phyloP scores from a whole-genome alignment of 2,888 invertebrate species.

The Marasmarcha lunaedactyla region DNA sequence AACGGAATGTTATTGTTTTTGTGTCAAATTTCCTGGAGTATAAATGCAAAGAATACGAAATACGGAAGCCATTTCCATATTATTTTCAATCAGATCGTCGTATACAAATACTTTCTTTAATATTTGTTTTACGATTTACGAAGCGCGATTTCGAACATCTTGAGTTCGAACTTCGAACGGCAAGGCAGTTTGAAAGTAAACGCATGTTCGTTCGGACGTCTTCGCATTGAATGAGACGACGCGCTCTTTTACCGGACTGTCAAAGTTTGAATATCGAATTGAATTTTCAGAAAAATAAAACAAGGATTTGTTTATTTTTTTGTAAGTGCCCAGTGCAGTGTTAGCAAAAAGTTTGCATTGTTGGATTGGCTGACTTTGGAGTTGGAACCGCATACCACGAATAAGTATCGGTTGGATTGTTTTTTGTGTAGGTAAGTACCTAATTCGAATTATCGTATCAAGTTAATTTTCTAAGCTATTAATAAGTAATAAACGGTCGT shows the following conservation, averaged over 20 bases:
- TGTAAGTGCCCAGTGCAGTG: slow-evolving; percentile 47
- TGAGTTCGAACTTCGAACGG: not conserved
- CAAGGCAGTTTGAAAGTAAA: slow-evolving; percentile 58
- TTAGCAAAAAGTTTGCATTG: slow-evolving; percentile 25
- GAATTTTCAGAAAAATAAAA: not conserved
- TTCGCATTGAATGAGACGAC: slow-evolving; percentile 23
- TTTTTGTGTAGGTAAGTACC: slow-evolving; percentile 42
- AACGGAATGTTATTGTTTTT: too few species aligned
- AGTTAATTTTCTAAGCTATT: too few species aligned
- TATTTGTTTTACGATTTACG: too few species aligned
- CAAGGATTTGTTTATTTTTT: not conserved
- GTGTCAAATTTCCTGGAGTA: too few species aligned
- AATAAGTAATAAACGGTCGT: too few species aligned
- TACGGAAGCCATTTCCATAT: too few species aligned
- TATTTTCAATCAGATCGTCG: too few species aligned
- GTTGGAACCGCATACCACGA: slow-evolving; percentile 19
- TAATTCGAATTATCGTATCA: too few species aligned
- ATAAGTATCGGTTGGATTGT: slow-evolving; percentile 35
- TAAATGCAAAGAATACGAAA: too few species aligned
- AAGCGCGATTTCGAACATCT: too few species aligned
- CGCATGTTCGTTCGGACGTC: slow-evolving; percentile 45
- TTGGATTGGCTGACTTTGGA: slow-evolving; percentile 33
- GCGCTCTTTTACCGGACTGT: slow-evolving; percentile 33
- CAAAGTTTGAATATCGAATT: not conserved
- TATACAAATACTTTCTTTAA: too few species aligned